Conservation (phyloP, 2,113 vertebrate genomes). For the Felis chaus region DNA sequence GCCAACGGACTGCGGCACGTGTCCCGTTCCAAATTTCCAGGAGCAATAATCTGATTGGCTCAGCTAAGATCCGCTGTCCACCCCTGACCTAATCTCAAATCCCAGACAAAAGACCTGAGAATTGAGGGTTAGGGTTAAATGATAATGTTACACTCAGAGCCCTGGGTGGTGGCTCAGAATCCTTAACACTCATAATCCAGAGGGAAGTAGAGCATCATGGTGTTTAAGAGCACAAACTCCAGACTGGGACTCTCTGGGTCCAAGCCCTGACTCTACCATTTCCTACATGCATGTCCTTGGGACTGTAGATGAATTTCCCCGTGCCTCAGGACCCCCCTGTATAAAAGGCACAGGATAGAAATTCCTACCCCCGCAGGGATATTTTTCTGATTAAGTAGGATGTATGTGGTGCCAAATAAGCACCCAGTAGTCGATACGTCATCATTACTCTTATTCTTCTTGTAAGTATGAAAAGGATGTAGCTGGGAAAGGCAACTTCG, state of each 20-base stretch:
- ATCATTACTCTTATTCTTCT: background rate
- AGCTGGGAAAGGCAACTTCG: background rate
- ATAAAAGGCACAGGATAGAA: background rate
- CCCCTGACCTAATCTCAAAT: background rate
- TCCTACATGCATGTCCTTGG: background rate
- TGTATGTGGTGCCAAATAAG: background rate
- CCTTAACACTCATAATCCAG: too few species aligned
- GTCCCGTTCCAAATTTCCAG: background rate
- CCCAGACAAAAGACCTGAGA: background rate
- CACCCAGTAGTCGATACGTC: background rate
- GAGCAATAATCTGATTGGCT: background rate
- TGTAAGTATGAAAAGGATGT: background rate
- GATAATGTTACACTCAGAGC: background rate
- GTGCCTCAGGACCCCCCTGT: background rate
- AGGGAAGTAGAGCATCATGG: background rate
- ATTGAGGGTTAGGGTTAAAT: background rate
- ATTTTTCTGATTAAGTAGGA: background rate
- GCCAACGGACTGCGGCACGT: background rate
- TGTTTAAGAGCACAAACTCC: too few species aligned
- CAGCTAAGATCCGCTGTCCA: background rate
- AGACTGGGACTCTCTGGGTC: background rate
- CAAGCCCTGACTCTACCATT: background rate
- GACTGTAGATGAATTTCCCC: background rate
- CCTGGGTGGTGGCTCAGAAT: background rate
- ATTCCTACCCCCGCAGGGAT: background rate